Conservation (phyloP, 2,888 invertebrate species). For the Achlya flavicornis region DNA sequence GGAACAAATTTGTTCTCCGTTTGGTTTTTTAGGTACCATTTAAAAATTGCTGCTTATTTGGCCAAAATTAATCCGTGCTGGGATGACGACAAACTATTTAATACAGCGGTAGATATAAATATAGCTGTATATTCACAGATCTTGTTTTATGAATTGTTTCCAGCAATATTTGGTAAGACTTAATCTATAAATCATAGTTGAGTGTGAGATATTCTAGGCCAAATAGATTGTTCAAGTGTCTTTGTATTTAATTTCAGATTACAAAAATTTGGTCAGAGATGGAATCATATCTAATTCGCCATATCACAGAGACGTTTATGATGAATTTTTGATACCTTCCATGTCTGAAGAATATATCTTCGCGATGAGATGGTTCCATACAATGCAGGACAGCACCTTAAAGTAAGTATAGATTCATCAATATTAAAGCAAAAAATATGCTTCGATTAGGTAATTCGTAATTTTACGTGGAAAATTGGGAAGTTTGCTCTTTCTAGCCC, state of each 20-base stretch:
- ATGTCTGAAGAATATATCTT: conserved; percentile 41
- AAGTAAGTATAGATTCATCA: conserved; percentile 35
- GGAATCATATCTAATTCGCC: conserved; percentile 30
- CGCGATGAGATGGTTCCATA: conserved; percentile 46
- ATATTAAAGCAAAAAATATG: background rate
- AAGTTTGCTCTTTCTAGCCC: no score
- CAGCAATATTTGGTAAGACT: conserved; percentile 47
- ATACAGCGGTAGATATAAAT: conserved; percentile 43
- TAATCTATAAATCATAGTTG: no score
- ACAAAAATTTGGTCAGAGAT: conserved; percentile 36
- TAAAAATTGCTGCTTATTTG: conserved; percentile 38
- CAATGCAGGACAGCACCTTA: conserved; percentile 41
- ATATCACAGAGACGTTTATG: conserved; percentile 45
- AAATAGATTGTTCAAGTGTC: no score
- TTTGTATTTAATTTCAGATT: conserved; percentile 32
- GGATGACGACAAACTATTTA: conserved; percentile 47
- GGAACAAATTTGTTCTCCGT: conserved; percentile 36
- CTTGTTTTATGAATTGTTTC: conserved; percentile 42
- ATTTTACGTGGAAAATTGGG: background rate
- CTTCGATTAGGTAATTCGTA: no score
- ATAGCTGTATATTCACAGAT: conserved; percentile 46
- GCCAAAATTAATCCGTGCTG: conserved; percentile 47
- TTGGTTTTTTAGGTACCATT: conserved; percentile 52
- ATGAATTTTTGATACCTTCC: conserved; percentile 32
- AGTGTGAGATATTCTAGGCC: no score